Evolutionary conservation across 2,888 invertebrate species (phyloP).

Genomic region (Silvanus unidentatus): DNA sequence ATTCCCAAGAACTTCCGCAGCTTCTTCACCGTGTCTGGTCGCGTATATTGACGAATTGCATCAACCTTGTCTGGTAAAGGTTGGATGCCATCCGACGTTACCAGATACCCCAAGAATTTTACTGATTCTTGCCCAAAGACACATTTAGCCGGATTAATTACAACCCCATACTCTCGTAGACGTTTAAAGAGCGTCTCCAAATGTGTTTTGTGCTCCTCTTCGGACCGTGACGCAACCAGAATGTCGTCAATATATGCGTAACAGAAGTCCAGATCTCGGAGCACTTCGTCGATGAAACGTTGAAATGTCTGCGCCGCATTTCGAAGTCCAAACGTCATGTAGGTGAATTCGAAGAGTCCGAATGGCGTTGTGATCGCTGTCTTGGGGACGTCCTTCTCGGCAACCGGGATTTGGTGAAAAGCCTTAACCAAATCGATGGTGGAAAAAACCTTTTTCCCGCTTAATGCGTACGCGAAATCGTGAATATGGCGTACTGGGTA

Average conservation of each 20-base stretch:
- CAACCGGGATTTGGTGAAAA: neutral
- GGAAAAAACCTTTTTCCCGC: slow-evolving; percentile 25
- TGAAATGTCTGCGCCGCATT: slow-evolving; percentile 43
- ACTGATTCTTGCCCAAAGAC: slow-evolving; percentile 24
- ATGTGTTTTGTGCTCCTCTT: slow-evolving; percentile 26
- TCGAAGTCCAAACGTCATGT: slow-evolving; percentile 37
- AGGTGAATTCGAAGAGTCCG: slow-evolving; percentile 27
- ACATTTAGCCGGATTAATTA: slow-evolving; percentile 34
- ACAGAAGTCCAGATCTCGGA: slow-evolving; percentile 30
- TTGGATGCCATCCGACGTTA: slow-evolving; percentile 25
- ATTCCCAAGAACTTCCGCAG: slow-evolving; percentile 6
- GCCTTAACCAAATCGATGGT: slow-evolving; percentile 22
- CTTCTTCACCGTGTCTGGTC: slow-evolving; percentile 6
- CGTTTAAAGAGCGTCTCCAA: slow-evolving; percentile 23
- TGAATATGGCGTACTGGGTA: slow-evolving; percentile 32
- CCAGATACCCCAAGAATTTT: slow-evolving; percentile 27
- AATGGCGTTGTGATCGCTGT: slow-evolving; percentile 1
- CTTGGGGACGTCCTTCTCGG: neutral
- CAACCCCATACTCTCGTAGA: slow-evolving; percentile 26
- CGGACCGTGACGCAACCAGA: slow-evolving; percentile 28
- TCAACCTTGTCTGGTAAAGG: slow-evolving; percentile 33
- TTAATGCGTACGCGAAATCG: slow-evolving; percentile 28
- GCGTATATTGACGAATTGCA: slow-evolving; percentile 25
- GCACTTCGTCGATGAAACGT: slow-evolving; percentile 35
- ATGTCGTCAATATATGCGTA: slow-evolving; percentile 37